A percentile compares a stretch with the other conserved stretches of the same genome.
Conservation (phyloP, 2,888 invertebrate species). For the Notodonta ziczac region DNA sequence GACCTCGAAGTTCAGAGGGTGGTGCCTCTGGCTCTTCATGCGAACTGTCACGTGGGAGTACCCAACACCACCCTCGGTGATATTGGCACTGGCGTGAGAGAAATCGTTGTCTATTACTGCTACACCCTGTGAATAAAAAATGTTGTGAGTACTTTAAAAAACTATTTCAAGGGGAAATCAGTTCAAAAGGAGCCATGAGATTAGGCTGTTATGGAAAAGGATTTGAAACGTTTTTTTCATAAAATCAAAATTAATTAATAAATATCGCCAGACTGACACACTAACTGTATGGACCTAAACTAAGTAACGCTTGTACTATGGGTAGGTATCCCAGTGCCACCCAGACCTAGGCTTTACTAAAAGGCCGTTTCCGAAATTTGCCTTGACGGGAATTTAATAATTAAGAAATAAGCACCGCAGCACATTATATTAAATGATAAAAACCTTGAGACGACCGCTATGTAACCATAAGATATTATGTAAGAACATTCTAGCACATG, state of each 20-base stretch:
- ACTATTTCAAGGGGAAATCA: background rate
- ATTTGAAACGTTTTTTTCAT: too few species aligned
- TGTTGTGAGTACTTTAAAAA: background rate
- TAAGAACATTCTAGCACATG: conserved; percentile 28
- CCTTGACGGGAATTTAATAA: too few species aligned
- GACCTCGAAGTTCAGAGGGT: conserved; percentile 77
- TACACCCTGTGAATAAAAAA: conserved; percentile 66
- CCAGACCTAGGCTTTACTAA: too few species aligned
- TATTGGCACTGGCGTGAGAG: conserved; percentile 76
- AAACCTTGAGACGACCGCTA: background rate
- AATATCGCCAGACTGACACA: too few species aligned
- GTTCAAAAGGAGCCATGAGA: too few species aligned
- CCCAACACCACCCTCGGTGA: conserved; percentile 76
- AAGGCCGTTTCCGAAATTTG: too few species aligned
- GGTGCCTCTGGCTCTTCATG: conserved; percentile 79
- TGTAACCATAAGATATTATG: conserved; percentile 13
- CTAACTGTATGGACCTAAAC: too few species aligned
- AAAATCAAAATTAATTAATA: too few species aligned
- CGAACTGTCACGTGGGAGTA: conserved; percentile 68
- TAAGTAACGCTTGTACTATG: too few species aligned
- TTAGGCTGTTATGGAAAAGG: too few species aligned
- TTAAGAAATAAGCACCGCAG: background rate
- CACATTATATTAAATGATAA: background rate
- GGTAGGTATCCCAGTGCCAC: too few species aligned
- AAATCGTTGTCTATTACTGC: conserved; percentile 77